A percentile compares a stretch with the other conserved stretches of the same genome.
Evolutionary conservation across 2,888 invertebrate species (phyloP).

Genomic region (Phytoseiulus persimilis): DNA sequence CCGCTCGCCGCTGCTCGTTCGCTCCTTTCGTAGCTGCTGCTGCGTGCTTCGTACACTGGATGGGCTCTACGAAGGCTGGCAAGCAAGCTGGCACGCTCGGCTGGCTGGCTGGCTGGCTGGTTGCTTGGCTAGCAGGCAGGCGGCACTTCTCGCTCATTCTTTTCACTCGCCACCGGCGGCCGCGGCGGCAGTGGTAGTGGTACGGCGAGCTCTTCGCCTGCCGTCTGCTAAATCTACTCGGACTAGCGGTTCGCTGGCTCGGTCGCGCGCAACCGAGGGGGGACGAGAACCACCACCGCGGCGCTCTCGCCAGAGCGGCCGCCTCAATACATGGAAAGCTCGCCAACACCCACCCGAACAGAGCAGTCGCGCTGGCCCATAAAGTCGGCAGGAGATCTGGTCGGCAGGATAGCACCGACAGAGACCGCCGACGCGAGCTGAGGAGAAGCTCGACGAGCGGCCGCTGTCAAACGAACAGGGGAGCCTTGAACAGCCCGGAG

Average conservation of each 20-base stretch:
- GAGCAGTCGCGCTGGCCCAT: neutral
- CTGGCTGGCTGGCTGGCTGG: neutral
- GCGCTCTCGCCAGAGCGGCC: neutral
- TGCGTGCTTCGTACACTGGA: neutral
- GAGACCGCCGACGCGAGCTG: neutral
- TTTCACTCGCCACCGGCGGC: neutral
- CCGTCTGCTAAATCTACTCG: neutral
- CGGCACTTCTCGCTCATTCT: neutral
- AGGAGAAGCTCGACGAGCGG: neutral
- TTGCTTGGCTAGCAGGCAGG: neutral
- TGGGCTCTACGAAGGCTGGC: neutral
- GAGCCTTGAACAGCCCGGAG: neutral
- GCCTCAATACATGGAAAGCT: neutral
- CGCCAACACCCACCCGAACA: neutral
- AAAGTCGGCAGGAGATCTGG: neutral
- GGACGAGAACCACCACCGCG: neutral
- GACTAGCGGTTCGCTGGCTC: neutral
- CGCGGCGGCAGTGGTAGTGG: neutral
- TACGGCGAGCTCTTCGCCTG: neutral
- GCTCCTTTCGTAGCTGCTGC: neutral
- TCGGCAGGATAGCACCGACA: neutral
- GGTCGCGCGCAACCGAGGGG: neutral
- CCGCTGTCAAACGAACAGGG: neutral
- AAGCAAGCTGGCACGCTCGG: neutral
- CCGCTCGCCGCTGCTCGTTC: neutral